Base-by-base conservation (phyloP, 2,797 vertebrate species). In the Meda fulgida region DNA sequence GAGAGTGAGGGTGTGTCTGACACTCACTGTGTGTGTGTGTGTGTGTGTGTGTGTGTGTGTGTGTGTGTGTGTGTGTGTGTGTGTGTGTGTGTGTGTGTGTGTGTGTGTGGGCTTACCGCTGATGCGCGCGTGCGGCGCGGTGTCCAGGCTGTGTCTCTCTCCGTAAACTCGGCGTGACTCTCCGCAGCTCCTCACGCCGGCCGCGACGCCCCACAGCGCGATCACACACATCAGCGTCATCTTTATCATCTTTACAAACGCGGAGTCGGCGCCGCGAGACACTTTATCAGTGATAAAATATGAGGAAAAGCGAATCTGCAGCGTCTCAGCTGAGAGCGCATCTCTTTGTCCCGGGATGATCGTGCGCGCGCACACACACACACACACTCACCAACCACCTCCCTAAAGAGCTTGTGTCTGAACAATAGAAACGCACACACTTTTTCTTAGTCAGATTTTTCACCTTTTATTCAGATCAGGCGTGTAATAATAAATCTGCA, bases 131-230 rank as follows among this genome's bases (percentile, higher is more conserved):
- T 93, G 90, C 80, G 96, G 97, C 82, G 96, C 95, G 83, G 92
- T 95, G 90, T 89, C 92, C 5, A 96, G 96, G 80, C 94, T 95
- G 93, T 96, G 96, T 36, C 96, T 96, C 88, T 96, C 94, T 3
- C 95, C 91, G 91, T 96, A 96, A 93, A 95, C 95, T 92, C 96
- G 96, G 89, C 96, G 95, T 85, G 95, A 96, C 90, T 97, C 96
- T 70, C 93, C 90, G 92, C 97, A 97, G 93, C 95, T 96, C 91
- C 95, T 93, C 86, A 93, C 93, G 89, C 93, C 95, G 88, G 84
- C 91, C 91, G 76, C 92, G 70, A 88, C 89, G 89, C 92, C 93
- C 87, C 87, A 92, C 87, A 89, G 91, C 90, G 84, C 80, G 11
- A 87, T 36, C 86, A 87, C n/a, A 73, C 63, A 46, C 65, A 55